Base-by-base conservation (phyloP, 2,888 invertebrate species). In the Adineta ricciae region DNA sequence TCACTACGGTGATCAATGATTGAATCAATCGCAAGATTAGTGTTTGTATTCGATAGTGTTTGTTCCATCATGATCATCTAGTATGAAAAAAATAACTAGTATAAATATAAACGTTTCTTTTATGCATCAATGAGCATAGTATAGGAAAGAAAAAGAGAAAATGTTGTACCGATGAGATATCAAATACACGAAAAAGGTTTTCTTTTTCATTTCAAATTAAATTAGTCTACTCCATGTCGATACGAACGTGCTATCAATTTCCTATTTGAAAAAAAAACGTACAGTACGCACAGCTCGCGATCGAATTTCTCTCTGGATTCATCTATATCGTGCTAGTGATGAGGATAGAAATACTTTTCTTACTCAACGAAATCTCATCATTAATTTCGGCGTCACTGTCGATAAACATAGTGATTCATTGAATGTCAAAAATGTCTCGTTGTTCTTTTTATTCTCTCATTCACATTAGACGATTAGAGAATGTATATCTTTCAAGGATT, bases 1-100 rank as follows among this genome's bases (percentile, higher is more conserved):
- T 78, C 78, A 78, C 78, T 78, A n/a, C 78, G 78, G 41, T 78
- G 38, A n/a, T 78, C 41, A n/a, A 9, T 5, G 0, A 24, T 5
- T 41, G 78, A 38, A n/a, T 41, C 78, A 0, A 78, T 38, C 11
- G n/a, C 8, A 46, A 8, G 46, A 46, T 46, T 5, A 46, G 46
- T 11, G 11, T 46, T 7, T 36, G 16, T 38, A 8, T 2, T 41
- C 19, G 21, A 38, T 41, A n/a, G n/a, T 5, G 78, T 41, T n/a
- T 41, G 78, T 78, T 78, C 78, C 78, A 78, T 78, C 41, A 32
- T 36, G 32, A 64, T 64, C 64, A 64, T 64, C 64, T 64, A n/a
- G n/a, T n/a, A n/a, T 64, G 16, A 64, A 64, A 27, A 36, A 64
- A 3, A 32, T 1, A 64, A 2, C 16, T 32, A 32, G 16, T 64